phyloP scores from a whole-genome alignment of 2,113 vertebrate genomes.

The Cephalophus harveyi region DNA sequence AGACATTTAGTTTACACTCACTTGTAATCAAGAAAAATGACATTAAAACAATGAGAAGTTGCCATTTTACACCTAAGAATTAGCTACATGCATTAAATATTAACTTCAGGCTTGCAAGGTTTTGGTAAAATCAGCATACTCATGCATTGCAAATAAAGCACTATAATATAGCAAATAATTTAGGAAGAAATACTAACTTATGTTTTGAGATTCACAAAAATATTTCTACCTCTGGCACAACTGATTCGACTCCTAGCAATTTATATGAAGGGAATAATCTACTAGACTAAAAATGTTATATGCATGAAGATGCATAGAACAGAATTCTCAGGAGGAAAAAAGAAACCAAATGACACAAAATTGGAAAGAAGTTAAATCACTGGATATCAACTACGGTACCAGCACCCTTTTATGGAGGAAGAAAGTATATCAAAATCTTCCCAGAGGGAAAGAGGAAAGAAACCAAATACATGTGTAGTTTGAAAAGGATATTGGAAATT shows the following conservation, averaged over 20 bases:
- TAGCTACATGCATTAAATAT: not conserved
- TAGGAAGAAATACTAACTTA: not conserved
- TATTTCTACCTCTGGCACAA: not conserved
- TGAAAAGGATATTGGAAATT: slow-evolving; percentile 22
- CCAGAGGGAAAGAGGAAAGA: not conserved
- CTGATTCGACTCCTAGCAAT: not conserved
- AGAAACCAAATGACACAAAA: not conserved
- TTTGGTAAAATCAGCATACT: not conserved
- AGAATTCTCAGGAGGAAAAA: not conserved
- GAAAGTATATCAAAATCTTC: not conserved
- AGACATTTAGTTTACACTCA: slow-evolving; percentile 18
- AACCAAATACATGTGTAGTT: not conserved
- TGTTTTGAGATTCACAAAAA: not conserved
- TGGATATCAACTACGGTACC: not conserved
- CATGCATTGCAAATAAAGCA: not conserved
- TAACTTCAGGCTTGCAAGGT: not conserved
- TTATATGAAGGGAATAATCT: slow-evolving; percentile 1
- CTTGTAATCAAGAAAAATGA: not conserved
- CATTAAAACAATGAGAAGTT: not conserved
- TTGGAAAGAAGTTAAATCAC: not conserved
- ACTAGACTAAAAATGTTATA: not conserved
- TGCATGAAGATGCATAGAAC: not conserved
- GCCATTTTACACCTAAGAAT: not conserved
- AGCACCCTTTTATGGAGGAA: not conserved
- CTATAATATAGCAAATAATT: not conserved